A percentile compares a stretch with the other conserved stretches of the same genome.
These are phyloP conservation scores for Cyprinodon diabolis DNA, from an alignment of 2,797 vertebrate species.

Conservation along the genomic window DNA sequence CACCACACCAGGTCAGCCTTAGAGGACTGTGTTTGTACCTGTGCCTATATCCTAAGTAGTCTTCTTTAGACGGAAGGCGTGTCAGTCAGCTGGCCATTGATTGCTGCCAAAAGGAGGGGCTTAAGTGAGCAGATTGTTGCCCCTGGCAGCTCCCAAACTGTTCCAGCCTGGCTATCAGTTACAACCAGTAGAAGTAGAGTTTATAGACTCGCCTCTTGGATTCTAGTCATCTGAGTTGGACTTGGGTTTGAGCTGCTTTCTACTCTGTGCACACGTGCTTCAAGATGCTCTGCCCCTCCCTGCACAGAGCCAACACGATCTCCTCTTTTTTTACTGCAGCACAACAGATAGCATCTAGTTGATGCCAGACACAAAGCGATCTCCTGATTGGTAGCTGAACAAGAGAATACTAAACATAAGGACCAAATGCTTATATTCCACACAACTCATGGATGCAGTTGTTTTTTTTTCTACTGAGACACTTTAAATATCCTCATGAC, in stretches of 20 bases:
- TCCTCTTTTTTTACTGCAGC: conserved; percentile 38
- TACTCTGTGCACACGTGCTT: conserved; percentile 36
- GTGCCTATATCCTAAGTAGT: conserved; percentile 17
- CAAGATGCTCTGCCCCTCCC: conserved; percentile 59
- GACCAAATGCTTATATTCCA: conserved; percentile 59
- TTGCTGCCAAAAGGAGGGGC: conserved; percentile 62
- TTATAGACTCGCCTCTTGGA: conserved; percentile 60
- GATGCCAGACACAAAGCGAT: conserved; percentile 51
- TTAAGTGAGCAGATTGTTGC: conserved; percentile 79
- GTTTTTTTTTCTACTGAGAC: conserved; percentile 56
- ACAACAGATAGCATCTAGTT: conserved; percentile 70
- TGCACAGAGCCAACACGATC: conserved; percentile 31
- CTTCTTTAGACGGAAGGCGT: conserved; percentile 38
- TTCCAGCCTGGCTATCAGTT: conserved; percentile 54
- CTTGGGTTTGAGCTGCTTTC: conserved; percentile 45
- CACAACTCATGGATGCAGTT: conserved; percentile 43
- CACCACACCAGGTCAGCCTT: conserved; percentile 6
- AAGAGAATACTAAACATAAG: conserved; percentile 42
- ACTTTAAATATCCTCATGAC: conserved; percentile 76
- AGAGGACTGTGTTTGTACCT: conserved; percentile 13
- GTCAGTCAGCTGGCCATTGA: conserved; percentile 43
- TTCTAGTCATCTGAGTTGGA: conserved; percentile 39
- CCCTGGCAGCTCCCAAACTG: conserved; percentile 70
- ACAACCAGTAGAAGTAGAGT: conserved; percentile 63
- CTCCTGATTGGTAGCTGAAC: conserved; percentile 42